phyloP scores from a whole-genome alignment of 1,140 invertebrate species.

The Holcopasites calliopsidis region DNA sequence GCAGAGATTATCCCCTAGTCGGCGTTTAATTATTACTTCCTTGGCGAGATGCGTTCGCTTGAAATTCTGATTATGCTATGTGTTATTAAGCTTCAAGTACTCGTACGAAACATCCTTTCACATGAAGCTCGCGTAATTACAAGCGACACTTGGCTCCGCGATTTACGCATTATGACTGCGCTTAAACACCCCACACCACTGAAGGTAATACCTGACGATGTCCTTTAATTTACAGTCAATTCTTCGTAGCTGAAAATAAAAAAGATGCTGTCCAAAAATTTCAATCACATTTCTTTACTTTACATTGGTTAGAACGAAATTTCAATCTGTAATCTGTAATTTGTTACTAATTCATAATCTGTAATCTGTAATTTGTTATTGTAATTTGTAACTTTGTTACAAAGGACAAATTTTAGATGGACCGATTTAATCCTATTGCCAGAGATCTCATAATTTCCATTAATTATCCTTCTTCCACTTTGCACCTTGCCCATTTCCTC shows the following conservation, averaged over 20 bases:
- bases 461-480: conserved; percentile 43
- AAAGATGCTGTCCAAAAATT: not conserved
- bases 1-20: not conserved
- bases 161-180: not conserved
- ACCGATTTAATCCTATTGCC: not conserved
- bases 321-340: no score
- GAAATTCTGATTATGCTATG: conserved; percentile 8
- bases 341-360: no score
- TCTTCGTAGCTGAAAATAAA: not conserved
- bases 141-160: not conserved
- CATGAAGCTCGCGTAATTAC: conserved; percentile 11
- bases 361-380: no score
- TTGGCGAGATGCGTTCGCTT: not conserved
- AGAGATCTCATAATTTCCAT: conserved; percentile 13
- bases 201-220: no score
- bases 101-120: not conserved
- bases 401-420: no score
- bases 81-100: not conserved
- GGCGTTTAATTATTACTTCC: conserved; percentile 20
- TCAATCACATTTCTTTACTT: not conserved
- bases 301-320: no score
- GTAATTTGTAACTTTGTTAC: no score
- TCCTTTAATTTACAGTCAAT: not conserved
- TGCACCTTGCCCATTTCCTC: not conserved
- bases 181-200: not conserved